phyloP scores from a whole-genome alignment of 2,797 vertebrate species.

The Mormyrus hasselquistii region DNA sequence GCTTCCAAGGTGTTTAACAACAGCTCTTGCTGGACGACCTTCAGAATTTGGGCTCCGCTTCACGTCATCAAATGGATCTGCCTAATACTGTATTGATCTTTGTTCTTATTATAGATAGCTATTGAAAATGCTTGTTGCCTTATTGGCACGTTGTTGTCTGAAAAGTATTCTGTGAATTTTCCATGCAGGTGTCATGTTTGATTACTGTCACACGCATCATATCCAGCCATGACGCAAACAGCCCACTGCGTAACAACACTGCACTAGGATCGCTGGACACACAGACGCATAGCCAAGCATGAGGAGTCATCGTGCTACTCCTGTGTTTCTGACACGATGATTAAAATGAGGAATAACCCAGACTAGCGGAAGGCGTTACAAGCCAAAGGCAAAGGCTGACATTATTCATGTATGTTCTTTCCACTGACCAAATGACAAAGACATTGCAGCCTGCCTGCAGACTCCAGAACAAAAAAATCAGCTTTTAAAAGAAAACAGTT shows the following conservation, averaged over 20 bases:
- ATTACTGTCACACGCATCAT: background rate
- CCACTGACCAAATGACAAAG: background rate
- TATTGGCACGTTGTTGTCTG: background rate
- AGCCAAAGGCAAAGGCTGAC: constrained; percentile 13
- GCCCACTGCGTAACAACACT: background rate
- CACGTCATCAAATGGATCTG: background rate
- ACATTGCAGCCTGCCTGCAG: background rate
- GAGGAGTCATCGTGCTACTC: background rate
- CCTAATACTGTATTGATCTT: background rate
- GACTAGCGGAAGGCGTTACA: background rate
- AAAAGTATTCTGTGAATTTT: background rate
- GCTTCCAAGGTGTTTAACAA: background rate
- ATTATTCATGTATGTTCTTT: background rate
- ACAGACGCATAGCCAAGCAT: background rate
- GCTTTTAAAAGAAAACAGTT: constrained; percentile 1
- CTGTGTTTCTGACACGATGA: background rate
- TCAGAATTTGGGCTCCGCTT: background rate
- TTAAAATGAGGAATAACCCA: background rate
- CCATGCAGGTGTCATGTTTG: background rate
- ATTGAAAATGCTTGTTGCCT: background rate
- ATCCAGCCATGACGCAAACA: background rate
- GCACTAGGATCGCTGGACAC: background rate
- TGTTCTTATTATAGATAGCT: background rate
- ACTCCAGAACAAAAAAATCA: background rate
- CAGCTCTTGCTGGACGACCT: background rate